Percentiles rank a stretch among this genome's conserved stretches.
phyloP scores from a whole-genome alignment of 2,797 vertebrate species.

The Xenentodon cancila region DNA sequence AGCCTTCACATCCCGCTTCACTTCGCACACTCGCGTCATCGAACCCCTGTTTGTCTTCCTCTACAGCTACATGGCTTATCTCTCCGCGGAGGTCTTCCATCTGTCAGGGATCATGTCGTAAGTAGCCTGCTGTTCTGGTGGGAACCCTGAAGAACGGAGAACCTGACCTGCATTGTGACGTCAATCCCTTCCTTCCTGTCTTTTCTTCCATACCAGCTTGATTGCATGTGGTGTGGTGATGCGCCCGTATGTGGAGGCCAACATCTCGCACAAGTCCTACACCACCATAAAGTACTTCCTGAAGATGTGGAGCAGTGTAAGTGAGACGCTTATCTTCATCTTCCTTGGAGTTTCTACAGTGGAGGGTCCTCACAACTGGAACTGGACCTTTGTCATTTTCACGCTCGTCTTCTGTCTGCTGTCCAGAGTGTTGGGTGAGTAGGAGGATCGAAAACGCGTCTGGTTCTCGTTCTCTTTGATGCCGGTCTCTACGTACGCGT shows the following conservation, averaged over 20 bases:
- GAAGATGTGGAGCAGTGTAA: conserved; percentile 99
- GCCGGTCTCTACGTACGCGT: too few species aligned
- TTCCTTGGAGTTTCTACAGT: conserved; percentile 97
- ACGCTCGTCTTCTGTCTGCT: conserved; percentile 92
- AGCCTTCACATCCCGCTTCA: conserved; percentile 96
- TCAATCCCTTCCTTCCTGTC: too few species aligned
- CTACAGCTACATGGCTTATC: conserved; percentile 99
- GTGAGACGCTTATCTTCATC: conserved; percentile 98
- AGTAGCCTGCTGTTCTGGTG: conserved; percentile 48
- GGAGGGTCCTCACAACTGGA: conserved; percentile 91
- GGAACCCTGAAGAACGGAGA: not conserved
- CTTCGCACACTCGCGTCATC: conserved; percentile 95
- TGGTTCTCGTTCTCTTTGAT: too few species aligned
- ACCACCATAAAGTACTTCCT: conserved; percentile 98
- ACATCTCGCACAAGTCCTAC: conserved; percentile 99
- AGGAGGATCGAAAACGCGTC: not conserved
- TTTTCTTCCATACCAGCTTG: conserved; percentile 81
- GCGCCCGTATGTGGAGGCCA: conserved; percentile 97
- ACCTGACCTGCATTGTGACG: not conserved
- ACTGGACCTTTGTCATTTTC: conserved; percentile 94
- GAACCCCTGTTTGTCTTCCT: conserved; percentile 98
- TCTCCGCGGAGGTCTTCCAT: conserved; percentile 95
- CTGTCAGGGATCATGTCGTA: conserved; percentile 99
- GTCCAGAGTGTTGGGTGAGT: conserved; percentile 90
- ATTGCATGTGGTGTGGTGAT: conserved; percentile 93